Evolutionary conservation across 2,113 vertebrate species (phyloP), one percentile per base, ranked within the genome.

Genomic region (Orientallactaga bullata): DNA sequence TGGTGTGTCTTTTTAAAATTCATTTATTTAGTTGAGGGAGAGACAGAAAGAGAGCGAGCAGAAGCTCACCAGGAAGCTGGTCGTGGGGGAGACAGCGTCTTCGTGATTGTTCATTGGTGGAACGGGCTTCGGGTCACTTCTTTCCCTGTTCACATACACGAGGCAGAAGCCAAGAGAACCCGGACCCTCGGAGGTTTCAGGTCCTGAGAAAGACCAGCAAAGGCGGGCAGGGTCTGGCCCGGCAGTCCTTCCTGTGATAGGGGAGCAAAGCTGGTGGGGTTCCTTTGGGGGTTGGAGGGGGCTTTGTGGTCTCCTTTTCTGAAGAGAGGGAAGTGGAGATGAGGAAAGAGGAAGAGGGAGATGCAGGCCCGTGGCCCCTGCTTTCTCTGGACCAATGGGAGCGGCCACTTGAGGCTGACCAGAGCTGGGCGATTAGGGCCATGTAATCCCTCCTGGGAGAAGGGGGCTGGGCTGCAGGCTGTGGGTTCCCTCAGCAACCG

Each of bases 401-500:
- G 74, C n/a, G 26, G 91, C 91, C 71, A 21, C 74, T 65, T 55
- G 71, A 7, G 0, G 4, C 78, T 58, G 94, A 82, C 88, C 26
- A 0, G 72, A 55, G 81, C 89, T 84, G 76, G 35, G 94, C 65
- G 89, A 85, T 81, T 4, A 94, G 71, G 84, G 93, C 95, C 18
- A 65, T 84, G 80, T n/a, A 94, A 89, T 95, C 65, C 82, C 85
- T 85, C 93, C 94, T 66, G 86, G 80, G 76, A 65, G 61, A 60
- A 83, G 74, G 94, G 89, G 96, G 97, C 24, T 51, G 92, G 96
- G 95, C 93, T 23, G 93, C 68, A 4, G 92, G 47, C 83, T 11
- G 74, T 76, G 30, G 47, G 94, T 94, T 96, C 94, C 96, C 95
- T 72, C 88, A 94, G 95, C 94, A 96, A 95, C 42, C 96, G 16